phyloP scores from a whole-genome alignment of 2,888 invertebrate genomes.

The Caenorhabditis sp. region DNA sequence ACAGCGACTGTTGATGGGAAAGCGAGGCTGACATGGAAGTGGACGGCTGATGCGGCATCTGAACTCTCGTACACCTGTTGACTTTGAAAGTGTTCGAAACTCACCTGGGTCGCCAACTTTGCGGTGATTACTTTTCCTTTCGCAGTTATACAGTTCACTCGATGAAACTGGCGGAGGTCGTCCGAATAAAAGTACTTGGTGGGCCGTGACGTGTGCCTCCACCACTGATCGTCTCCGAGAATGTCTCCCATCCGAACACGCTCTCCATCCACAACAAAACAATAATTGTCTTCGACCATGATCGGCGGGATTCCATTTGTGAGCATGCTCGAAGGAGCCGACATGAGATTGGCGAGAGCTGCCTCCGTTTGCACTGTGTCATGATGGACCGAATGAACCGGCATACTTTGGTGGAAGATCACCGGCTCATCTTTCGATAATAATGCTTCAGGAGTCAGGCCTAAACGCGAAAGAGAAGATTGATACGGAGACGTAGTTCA shows the following conservation, averaged over 20 bases:
- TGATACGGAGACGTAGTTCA: not conserved
- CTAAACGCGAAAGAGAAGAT: conserved; percentile 4
- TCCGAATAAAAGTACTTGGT: conserved; percentile 79
- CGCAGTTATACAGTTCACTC: conserved; percentile 77
- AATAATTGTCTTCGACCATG: conserved; percentile 79
- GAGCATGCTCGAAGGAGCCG: conserved; percentile 77
- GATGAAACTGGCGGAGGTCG: conserved; percentile 76
- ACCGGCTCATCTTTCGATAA: conserved; percentile 76
- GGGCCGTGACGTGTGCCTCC: conserved; percentile 78
- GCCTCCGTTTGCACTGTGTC: conserved; percentile 79
- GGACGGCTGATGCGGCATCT: conserved; percentile 51
- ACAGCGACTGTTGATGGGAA: conserved; percentile 38
- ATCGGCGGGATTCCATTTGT: conserved; percentile 74
- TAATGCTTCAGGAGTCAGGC: conserved; percentile 74
- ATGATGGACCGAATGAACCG: conserved; percentile 79
- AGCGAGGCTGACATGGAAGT: conserved; percentile 48
- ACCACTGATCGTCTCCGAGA: conserved; percentile 78
- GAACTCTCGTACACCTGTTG: not conserved
- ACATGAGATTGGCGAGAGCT: conserved; percentile 78
- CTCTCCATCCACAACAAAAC: conserved; percentile 79
- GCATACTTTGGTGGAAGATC: conserved; percentile 74
- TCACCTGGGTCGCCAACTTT: conserved; percentile 58
- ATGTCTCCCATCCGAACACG: conserved; percentile 77
- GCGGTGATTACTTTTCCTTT: conserved; percentile 73
- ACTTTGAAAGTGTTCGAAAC: not conserved